Conservation (phyloP, 1,140 invertebrate species). For the Bombus sylvicola region DNA sequence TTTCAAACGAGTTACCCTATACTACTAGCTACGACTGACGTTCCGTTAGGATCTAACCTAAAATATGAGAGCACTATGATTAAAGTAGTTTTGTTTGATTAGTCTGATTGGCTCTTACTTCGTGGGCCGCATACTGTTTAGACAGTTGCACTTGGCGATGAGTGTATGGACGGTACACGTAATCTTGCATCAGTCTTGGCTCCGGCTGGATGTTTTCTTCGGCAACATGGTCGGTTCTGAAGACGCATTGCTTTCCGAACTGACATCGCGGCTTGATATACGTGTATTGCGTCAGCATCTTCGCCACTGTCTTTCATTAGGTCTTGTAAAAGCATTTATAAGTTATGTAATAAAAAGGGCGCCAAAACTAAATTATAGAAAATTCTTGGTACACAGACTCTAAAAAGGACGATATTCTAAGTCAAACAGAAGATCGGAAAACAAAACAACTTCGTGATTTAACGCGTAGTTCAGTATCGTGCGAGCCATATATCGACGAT, state of each 20-base stretch:
- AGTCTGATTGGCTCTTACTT: constrained; percentile 78
- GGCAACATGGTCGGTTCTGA: constrained; percentile 87
- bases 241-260: constrained; percentile 88
- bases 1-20: too few relatives aligned
- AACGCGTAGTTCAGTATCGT: too few relatives aligned
- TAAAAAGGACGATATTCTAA: not conserved
- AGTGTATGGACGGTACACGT: constrained; percentile 86
- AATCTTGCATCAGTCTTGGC: constrained; percentile 85
- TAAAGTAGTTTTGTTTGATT: not conserved
- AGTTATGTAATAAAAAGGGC: not conserved
- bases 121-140: constrained; percentile 85
- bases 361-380: constrained; percentile 40
- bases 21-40: not conserved
- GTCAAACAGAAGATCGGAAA: not conserved
- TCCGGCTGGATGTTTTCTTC: constrained; percentile 89
- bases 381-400: not conserved
- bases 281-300: constrained; percentile 85
- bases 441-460: not conserved
- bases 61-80: not conserved
- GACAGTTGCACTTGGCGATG: constrained; percentile 84
- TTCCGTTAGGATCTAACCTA: not conserved
- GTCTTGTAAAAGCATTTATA: not conserved
- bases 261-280: constrained; percentile 87
- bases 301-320: constrained; percentile 13
- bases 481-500: too few relatives aligned